Evolutionary conservation across 2,888 invertebrate genomes (phyloP).

Genomic region (Drosophila peninsularis): DNA sequence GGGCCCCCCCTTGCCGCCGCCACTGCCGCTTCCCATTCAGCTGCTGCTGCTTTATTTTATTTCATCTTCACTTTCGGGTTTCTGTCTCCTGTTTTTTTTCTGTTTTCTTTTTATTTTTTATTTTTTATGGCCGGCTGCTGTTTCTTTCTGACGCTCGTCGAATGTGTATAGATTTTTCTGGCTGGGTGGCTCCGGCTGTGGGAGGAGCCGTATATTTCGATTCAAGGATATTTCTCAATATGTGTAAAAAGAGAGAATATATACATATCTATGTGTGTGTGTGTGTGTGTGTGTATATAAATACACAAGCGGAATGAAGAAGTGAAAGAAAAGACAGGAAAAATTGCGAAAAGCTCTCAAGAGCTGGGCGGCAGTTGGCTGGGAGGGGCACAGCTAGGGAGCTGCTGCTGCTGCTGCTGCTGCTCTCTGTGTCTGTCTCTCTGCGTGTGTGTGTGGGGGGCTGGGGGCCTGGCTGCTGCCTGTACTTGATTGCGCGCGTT

Average conservation of each 20-base stretch:
- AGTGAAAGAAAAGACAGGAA: constrained; percentile 61
- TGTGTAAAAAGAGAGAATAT: constrained; percentile 60
- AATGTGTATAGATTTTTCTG: constrained; percentile 72
- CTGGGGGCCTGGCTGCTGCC: constrained; percentile 28
- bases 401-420: constrained; percentile 12
- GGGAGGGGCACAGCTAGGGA: constrained; percentile 38
- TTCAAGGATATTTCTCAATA: constrained; percentile 79
- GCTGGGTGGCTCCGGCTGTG: constrained; percentile 16
- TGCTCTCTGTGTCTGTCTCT: constrained; percentile 39
- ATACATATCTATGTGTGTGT: constrained; percentile 1
- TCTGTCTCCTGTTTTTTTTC: constrained; percentile 54
- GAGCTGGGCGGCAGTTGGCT: constrained; percentile 24
- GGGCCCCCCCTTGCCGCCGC: not conserved
- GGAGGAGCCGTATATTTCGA: constrained; percentile 77
- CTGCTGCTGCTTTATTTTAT: constrained; percentile 73
- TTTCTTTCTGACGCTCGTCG: constrained; percentile 65
- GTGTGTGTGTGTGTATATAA: constrained; percentile 4
- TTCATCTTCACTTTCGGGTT: constrained; percentile 79
- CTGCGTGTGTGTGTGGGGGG: constrained; percentile 11
- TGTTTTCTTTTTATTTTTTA: constrained; percentile 4
- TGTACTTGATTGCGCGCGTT: constrained; percentile 77
- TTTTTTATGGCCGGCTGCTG: constrained; percentile 66
- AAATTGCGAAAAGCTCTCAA: constrained; percentile 58
- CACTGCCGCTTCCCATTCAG: constrained; percentile 51
- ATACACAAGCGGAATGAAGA: constrained; percentile 45